Base-by-base conservation (phyloP, 2,113 vertebrate genomes). In the Procavia capensis region DNA sequence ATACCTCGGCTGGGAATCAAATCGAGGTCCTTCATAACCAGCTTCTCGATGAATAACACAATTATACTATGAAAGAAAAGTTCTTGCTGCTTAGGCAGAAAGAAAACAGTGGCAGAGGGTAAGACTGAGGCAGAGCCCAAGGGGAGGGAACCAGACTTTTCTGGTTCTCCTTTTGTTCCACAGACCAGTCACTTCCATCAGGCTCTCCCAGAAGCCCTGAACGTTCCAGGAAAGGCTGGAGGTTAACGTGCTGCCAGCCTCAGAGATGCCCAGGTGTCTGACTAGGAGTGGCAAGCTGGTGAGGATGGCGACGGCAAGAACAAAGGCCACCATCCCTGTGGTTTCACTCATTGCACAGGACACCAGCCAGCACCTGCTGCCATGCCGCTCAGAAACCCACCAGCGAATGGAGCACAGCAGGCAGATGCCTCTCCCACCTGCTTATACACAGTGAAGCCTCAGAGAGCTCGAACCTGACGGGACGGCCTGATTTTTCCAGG, bases 41-140 rank as follows among this genome's bases (percentile, higher is more conserved):
- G 45, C 68, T 63, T 36, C 20, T 11, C 11, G 64, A n/a, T 17
- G 36, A 45, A 76, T 39, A 88, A 79, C 47, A 16, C n/a, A 72
- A 87, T 50, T 29, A 41, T 0, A 57, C 43, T 54, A 24, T 29
- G 25, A 80, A 41, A 34, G 66, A 31, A 43, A n/a, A 7, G 17
- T 31, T 75, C 45, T n/a, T 34, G 31, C 68, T 70, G 27, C 47
- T 47, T 2, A 11, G 31, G 45, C 91, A 84, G 78, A 79, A 79
- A 6, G 84, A 39, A 86, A 34, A 29, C 34, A 45, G 20, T 47
- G 31, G 79, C n/a, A 39, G 31, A 91, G 68, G 90, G 61, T 54
- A 84, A 75, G 0, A 57, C 31, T 19, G 47, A 50, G 66, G 19
- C 0, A 2, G 3, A 6, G 1, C 39, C 9, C 85, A 43, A 9